phyloP scores from a whole-genome alignment of 2,888 invertebrate species.

The Electrophaes corylata region DNA sequence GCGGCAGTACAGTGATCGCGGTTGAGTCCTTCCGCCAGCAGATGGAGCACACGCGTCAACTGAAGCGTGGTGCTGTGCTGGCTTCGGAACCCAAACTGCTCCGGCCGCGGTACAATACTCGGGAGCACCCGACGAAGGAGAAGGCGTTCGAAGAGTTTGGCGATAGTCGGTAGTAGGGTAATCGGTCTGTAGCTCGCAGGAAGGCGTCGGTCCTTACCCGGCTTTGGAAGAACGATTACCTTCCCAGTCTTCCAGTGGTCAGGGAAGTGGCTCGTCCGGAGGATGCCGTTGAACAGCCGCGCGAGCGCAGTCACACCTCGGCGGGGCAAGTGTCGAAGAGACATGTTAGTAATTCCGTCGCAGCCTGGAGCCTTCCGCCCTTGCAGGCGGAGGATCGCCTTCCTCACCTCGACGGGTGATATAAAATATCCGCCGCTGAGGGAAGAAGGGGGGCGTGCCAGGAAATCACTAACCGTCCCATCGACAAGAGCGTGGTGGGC shows the following conservation, averaged over 20 bases:
- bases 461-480: neutral
- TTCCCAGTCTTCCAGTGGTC: constrained; percentile 30
- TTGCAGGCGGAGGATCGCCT: constrained; percentile 1
- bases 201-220: constrained; percentile 29
- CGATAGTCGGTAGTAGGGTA: constrained; percentile 24
- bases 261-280: constrained; percentile 23
- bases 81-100: constrained; percentile 39
- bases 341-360: constrained; percentile 11
- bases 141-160: constrained; percentile 38
- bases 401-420: constrained; percentile 8
- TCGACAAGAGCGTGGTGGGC: neutral
- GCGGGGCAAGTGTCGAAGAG: neutral
- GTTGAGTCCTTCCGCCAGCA: constrained; percentile 29
- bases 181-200: constrained; percentile 35
- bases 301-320: constrained; percentile 5
- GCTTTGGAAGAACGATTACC: constrained; percentile 39
- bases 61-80: constrained; percentile 44
- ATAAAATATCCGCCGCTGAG: neutral
- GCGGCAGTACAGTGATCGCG: constrained; percentile 26
- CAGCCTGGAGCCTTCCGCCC: constrained; percentile 8
- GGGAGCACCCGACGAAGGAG: constrained; percentile 19
- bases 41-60: constrained; percentile 40
- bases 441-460: neutral
- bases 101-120: constrained; percentile 10
- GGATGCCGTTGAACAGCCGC: constrained; percentile 21